Base-by-base conservation (phyloP, 92 coral and sea anemone species). In the Paragorgia papillata region DNA sequence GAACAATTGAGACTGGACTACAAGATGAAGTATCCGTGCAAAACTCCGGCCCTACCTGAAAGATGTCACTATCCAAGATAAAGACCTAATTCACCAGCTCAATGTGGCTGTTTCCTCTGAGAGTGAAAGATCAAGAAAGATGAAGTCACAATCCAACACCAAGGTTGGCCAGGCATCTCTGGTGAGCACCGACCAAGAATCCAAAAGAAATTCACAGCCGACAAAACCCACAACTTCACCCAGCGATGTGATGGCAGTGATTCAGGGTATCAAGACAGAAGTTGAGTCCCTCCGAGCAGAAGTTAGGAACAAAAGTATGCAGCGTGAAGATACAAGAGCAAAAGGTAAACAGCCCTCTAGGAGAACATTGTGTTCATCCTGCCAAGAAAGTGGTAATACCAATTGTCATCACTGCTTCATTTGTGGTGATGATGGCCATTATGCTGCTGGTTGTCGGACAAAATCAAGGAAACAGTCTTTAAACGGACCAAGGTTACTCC, bases 1-100 rank as follows among this genome's bases (percentile, higher is more conserved):
- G 79, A 2, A 57, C 85, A 29, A 66, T 88, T 12, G 86, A 88
- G 33, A 87, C 85, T 25, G 88, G 88, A 29, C 73, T 87, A 6
- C 78, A 65, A 13, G 88, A 79, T 71, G 87, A 87, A 9, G 56
- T 59, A 77, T 82, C 20, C 27, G 80, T n/a, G 82, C 70, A 40
- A 80, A 75, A 53, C 31, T 84, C 0, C 83, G 92, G 17, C 85
- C 83, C 17, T 80, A 73, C 40, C 79, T 88, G 27, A 53, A 51
- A 17, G 46, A 81, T 22, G 69, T 84, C 10, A 0, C 49, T 19
- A 82, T 85, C 29, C 54, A 85, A 51, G 92, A 89, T 49, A 86
- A 85, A 76, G 89, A 88, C 24, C 62, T 84, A 46, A 80, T 85
- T 58, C 80, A 48, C 41, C 71, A 62, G 21, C 74, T 85, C 77